phyloP scores from a whole-genome alignment of 1,140 invertebrate species.

The honey bee (Apis mellifera) region DNA sequence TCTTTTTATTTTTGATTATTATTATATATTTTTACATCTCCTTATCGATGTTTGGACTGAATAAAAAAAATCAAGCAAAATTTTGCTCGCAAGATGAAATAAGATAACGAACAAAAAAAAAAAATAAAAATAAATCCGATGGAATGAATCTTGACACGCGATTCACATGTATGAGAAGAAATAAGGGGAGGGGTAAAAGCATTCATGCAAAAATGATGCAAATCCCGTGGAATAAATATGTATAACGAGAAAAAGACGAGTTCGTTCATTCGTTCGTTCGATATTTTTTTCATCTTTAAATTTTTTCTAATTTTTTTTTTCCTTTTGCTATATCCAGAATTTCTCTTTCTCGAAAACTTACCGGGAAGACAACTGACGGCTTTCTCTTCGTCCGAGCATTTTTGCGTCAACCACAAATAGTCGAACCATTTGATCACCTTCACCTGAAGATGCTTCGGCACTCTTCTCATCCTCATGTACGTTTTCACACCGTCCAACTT shows the following conservation, averaged over 20 bases:
- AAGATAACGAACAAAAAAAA: not conserved
- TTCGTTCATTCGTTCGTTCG: not conserved
- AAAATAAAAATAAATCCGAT: not conserved
- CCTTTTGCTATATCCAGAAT: no score
- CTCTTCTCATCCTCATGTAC: slow-evolving; percentile 97
- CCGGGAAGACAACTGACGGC: slow-evolving; percentile 95
- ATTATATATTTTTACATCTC: no score
- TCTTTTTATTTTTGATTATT: no score
- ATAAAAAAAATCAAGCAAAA: not conserved
- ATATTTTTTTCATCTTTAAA: no score
- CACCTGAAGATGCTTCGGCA: slow-evolving; percentile 96
- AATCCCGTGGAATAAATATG: not conserved
- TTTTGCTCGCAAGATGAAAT: not conserved
- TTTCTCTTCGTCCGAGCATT: slow-evolving; percentile 98
- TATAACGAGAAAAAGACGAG: not conserved
- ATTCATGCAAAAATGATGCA: no score
- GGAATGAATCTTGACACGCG: slow-evolving; percentile 22
- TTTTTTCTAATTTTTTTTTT: no score
- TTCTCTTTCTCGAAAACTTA: slow-evolving; percentile 67
- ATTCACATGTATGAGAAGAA: not conserved
- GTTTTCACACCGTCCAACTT: slow-evolving; percentile 99
- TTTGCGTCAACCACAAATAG: slow-evolving; percentile 99
- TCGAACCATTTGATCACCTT: slow-evolving; percentile 99
- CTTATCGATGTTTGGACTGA: not conserved
- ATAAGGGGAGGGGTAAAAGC: not conserved